Base-by-base conservation (phyloP, 2,113 vertebrate species). In the Symphodus melops region DNA sequence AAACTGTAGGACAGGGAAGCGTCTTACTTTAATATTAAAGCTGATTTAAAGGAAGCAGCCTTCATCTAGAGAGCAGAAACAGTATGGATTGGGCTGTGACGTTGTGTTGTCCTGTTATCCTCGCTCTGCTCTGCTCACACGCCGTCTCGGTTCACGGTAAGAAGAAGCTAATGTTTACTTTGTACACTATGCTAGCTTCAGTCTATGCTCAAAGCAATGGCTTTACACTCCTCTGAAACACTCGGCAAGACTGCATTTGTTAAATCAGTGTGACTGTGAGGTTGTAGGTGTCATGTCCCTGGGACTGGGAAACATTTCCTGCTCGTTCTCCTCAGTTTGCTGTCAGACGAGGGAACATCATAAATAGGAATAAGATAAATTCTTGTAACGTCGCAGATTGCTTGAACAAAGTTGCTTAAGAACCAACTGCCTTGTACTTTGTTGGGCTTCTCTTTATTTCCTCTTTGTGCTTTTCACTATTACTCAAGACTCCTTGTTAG, bases 381-480 rank as follows among this genome's bases (percentile, higher is more conserved):
- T 33, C 28, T 33, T 33, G 28, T 33, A 6, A 33, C 28, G 6
- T 33, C 28, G 1, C 28, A 33, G 28, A 33, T 33, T 33, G 28
- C 28, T 33, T 33, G 28, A 33, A 4, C 28, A 5, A 33, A 33
- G 28, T 33, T 33, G 28, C 5, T 3, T 4, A 33, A 33, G 28
- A 0, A 11, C 39, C 39, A 10, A 10, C 11, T 10, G 39, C 11
- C 39, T 17, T 51, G 19, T 51, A 3, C 13, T 51, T n/a, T 7
- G 17, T 8, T 8, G 48, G 17, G 16, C 25, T 55, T 51, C 53
- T 70, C 5, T 20, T 57, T 0, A 69, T 72, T 91, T 89, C 89
- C 87, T 84, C 86, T 76, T 88, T 86, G 28, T 64, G 56, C 14
- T 61, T 84, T 81, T 79, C 52, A 51, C 3, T 74, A 23, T 89